phyloP scores from a whole-genome alignment of 2,888 invertebrate species.

The Lithophane semibrunnea region DNA sequence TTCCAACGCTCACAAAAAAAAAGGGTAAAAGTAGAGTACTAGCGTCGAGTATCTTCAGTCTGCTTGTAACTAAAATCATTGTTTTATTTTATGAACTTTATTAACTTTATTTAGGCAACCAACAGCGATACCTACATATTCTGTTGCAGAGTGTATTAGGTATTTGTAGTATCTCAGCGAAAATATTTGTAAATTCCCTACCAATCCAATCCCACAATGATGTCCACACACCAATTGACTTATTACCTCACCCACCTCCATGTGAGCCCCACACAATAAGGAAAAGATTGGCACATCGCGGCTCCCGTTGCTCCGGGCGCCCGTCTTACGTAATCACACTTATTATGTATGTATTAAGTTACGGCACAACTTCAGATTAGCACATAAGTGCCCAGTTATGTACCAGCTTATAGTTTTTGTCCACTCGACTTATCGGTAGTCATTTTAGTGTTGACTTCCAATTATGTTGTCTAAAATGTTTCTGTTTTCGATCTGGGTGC shows the following conservation, averaged over 20 bases:
- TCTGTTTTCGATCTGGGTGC: slow-evolving; percentile 10
- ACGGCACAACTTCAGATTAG: slow-evolving; percentile 77
- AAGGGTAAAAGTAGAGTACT: not conserved
- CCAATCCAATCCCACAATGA: not conserved
- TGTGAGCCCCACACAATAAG: slow-evolving; percentile 75
- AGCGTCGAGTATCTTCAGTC: not conserved
- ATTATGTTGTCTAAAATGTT: slow-evolving; percentile 52
- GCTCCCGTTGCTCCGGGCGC: slow-evolving; percentile 84
- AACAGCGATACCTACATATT: too few species aligned
- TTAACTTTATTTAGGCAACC: too few species aligned
- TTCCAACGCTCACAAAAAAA: too few species aligned
- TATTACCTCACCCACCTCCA: slow-evolving; percentile 55
- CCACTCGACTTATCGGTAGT: slow-evolving; percentile 37
- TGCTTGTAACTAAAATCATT: not conserved
- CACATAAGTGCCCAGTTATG: slow-evolving; percentile 79
- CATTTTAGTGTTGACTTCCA: slow-evolving; percentile 55
- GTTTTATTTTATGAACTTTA: not conserved
- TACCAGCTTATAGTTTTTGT: slow-evolving; percentile 66
- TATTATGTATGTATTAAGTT: slow-evolving; percentile 87
- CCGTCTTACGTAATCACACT: slow-evolving; percentile 86
- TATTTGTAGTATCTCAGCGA: too few species aligned
- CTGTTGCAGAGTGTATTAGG: not conserved
- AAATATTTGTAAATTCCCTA: not conserved
- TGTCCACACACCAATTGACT: slow-evolving; percentile 11
- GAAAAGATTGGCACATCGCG: slow-evolving; percentile 89